Evolutionary conservation across 1,140 invertebrate genomes (phyloP), one percentile per base, ranked within the genome.

Genomic region (Trypoxylus dichotomus): DNA sequence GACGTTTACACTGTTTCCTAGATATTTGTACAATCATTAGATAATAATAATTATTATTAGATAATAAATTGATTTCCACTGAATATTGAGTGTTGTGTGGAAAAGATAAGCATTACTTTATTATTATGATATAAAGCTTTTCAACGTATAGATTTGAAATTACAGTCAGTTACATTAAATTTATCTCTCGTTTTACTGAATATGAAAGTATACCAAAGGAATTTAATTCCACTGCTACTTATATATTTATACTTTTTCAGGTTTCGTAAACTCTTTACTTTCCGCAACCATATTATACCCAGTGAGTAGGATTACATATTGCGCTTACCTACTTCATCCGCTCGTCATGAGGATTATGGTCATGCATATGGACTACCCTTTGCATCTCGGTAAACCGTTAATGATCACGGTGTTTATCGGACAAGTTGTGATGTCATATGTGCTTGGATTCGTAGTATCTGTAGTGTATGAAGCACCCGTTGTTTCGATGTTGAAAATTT

Each of bases 231-330:
- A 21, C 1, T 2, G 8, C 7, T n/a, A 5, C 24, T 1, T 27
- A 68, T 29, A 68, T 6, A 24, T 25, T 68, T 68, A 68, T 27
- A 0, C 80, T 29, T 76, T 87, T 88, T 79, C 85, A 93, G 92
- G 93, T 77, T 93, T 91, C 84, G 89, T 94, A 15, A 92, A 93
- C 58, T 87, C 88, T 27, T 87, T 94, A 81, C 87, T 95, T 6
- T 94, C 94, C n/a, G 90, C 92, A 27, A 92, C 93, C 25, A 90
- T 93, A 74, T 86, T 95, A 8, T 95, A 95, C 86, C 94, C 94
- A 75, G 93, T 95, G 85, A 95, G 94, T 60, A 89, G 94, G 82
- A 92, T 94, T 6, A 95, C 94, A 6, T 95, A 95, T 85, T 95
- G 94, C 84, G 92, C 94, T 2, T 95, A 95, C 84, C 87, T 95